phyloP scores from a whole-genome alignment of 2,797 vertebrate species.

The Eidolon dupreanum region DNA sequence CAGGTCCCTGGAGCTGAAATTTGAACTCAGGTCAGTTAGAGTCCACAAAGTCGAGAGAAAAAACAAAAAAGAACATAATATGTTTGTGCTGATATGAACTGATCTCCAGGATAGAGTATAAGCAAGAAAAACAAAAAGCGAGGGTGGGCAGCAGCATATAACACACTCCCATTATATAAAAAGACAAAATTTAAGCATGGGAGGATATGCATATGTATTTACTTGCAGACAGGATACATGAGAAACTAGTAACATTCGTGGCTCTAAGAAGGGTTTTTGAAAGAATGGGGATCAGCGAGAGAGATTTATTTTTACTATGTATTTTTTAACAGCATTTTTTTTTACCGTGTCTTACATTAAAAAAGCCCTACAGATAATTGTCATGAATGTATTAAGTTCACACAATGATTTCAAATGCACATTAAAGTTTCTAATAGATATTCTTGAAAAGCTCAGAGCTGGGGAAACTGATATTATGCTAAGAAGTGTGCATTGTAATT shows the following conservation, averaged over 20 bases:
- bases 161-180: not conserved
- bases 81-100: not conserved
- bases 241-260: not conserved
- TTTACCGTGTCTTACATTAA: not conserved
- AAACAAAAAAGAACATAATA: not conserved
- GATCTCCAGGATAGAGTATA: not conserved
- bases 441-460: not conserved
- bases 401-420: not conserved
- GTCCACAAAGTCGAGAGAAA: not conserved
- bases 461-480: not conserved
- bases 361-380: constrained; percentile 27
- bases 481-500: not conserved
- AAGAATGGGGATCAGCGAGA: not conserved
- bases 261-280: not conserved
- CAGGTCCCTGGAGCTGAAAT: not conserved
- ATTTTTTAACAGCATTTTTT: not conserved
- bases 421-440: not conserved
- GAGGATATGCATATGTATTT: not conserved
- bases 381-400: not conserved
- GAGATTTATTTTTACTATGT: not conserved
- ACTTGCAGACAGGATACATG: not conserved
- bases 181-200: not conserved
- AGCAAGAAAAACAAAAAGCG: not conserved
- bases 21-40: not conserved
- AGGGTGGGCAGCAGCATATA: not conserved